Evolutionary conservation across 2,888 invertebrate species (phyloP), one percentile per base, ranked within the genome.

Genomic region (Cheilosia variabilis): DNA sequence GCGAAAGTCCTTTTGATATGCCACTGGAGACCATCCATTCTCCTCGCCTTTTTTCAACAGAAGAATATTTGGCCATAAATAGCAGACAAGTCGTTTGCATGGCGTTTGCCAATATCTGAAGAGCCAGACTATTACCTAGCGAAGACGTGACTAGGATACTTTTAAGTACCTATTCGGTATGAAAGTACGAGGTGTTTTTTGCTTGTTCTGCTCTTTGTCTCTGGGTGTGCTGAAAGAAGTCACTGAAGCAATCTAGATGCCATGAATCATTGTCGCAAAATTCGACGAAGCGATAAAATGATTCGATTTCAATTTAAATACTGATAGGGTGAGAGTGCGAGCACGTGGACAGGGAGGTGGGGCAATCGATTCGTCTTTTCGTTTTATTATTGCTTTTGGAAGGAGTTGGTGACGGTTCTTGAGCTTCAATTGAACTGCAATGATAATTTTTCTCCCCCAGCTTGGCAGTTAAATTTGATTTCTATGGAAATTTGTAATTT

Each of bases 281-380:
- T 50, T 72, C 82, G 78, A 83, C 78, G 72, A 78, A 83, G 82
- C 82, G 82, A 83, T 83, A 83, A 78, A 83, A 83, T 72, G 55
- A 83, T 83, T 83, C 82, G 66, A 83, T 78, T 83, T 83, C 82
- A 83, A 78, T 83, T 83, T 72, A 66, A 83, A 83, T 78, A 78
- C 60, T 53, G 34, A 72, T 78, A 50, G 47, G 31, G 58, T 52
- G 17, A 43, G 27, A 27, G 57, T 10, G 37, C 1, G 4, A 37
- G 37, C 4, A 13, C 13, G 13, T 9, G 24, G 17, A 43, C 52
- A 15, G 19, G 34, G 37, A 31, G n/a, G 15, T 52, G 55, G 47
- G 19, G 66, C 73, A 73, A 66, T 62, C 50, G 41, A 82, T 83
- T 66, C 22, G 13, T 43, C 22, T 52, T 52, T 52, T 57, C 24